Conservation (phyloP, 2,113 vertebrate genomes). For the Camelus dromedarius region DNA sequence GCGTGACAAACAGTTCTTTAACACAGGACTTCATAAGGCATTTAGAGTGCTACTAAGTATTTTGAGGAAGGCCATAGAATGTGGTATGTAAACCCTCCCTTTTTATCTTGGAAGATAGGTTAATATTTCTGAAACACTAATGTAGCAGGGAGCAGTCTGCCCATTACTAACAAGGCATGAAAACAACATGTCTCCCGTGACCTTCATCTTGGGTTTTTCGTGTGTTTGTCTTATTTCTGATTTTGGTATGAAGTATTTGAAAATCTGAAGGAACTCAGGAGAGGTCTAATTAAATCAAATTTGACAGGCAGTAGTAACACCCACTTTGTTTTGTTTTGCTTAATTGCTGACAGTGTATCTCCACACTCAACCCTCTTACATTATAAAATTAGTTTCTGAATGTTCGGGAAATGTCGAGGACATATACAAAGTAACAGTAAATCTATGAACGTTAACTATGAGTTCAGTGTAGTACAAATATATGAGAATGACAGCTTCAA, state of each 20-base stretch:
- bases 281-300: background rate
- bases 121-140: conserved; percentile 10
- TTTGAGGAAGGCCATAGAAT: background rate
- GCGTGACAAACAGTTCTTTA: background rate
- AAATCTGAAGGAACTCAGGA: background rate
- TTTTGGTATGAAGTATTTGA: background rate
- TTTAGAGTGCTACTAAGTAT: background rate
- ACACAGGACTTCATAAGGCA: background rate
- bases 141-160: background rate
- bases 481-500: background rate
- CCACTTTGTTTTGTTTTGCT: background rate
- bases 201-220: background rate
- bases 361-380: background rate
- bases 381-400: background rate
- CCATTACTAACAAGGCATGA: background rate
- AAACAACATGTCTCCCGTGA: background rate
- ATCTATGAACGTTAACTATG: background rate
- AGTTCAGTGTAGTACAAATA: background rate
- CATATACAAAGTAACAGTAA: background rate
- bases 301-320: background rate
- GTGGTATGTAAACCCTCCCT: background rate
- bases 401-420: background rate
- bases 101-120: background rate
- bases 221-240: background rate
- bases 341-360: background rate